Percentiles rank a stretch among this genome's conserved stretches.
Conservation (phyloP, 2,797 vertebrate species). For the Oreonectes daqikongensis region DNA sequence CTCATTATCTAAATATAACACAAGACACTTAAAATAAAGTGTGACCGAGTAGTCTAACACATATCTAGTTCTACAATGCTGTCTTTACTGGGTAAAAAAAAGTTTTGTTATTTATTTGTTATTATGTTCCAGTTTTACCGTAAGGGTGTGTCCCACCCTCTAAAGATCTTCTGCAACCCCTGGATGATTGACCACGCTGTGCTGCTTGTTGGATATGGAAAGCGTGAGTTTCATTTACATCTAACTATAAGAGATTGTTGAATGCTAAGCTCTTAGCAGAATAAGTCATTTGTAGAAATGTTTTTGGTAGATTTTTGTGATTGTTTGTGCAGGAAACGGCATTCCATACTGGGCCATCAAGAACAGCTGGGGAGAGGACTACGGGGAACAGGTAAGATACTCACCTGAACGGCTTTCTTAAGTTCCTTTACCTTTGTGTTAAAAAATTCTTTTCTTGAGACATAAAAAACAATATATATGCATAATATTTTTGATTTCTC, state of each 20-base stretch:
- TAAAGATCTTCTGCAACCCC: slow-evolving; percentile 85
- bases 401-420: not conserved
- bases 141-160: slow-evolving; percentile 84
- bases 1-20: too few relatives aligned
- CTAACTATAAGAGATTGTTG: not conserved
- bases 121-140: slow-evolving; percentile 82
- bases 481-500: slow-evolving; percentile 15
- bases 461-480: not conserved
- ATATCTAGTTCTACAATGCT: too few relatives aligned
- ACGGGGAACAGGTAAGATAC: slow-evolving; percentile 86
- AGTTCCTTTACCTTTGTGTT: not conserved
- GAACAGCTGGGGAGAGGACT: slow-evolving; percentile 92
- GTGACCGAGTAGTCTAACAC: too few relatives aligned
- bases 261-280: not conserved
- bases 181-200: slow-evolving; percentile 93
- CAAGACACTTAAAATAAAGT: too few relatives aligned
- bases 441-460: not conserved
- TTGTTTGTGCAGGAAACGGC: slow-evolving; percentile 72
- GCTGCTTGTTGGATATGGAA: slow-evolving; percentile 87
- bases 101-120: not conserved
- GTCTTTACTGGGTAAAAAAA: not conserved
- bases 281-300: not conserved
- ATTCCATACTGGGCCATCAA: slow-evolving; percentile 92
- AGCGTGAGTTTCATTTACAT: slow-evolving; percentile 75
- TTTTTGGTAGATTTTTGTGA: not conserved